Base-by-base conservation (phyloP, 2,113 vertebrate genomes). In the Arenaria interpres region DNA sequence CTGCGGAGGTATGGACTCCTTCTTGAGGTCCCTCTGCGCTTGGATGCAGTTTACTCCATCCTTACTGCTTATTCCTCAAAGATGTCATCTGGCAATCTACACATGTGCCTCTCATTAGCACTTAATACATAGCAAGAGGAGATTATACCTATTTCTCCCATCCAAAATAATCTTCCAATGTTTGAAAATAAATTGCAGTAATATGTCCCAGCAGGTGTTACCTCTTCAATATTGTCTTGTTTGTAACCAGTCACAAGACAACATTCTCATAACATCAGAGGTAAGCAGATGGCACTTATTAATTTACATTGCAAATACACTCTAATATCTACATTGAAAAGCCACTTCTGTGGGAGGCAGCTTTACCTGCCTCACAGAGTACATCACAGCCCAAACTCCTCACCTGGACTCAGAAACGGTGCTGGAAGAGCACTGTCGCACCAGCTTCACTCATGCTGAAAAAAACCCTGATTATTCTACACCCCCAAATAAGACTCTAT, bases 211-310 rank as follows among this genome's bases (percentile, higher is more conserved):
- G 96, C 97, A 97, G 97, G 97, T 97, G 97, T 83, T 95, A 89
- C 94, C 95, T 97, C 96, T 62, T 88, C 94, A 93, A 33, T 97
- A 90, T 97, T 96, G 97, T 95, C 92, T 97, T 96, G 96, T 97
- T 97, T 97, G 89, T 57, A 92, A 94, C 96, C 95, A 59, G 33
- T 32, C 95, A 91, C 84, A 45, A 96, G 96, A 95, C 90, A 97
- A 97, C 94, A 95, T 93, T 96, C 96, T 88, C 92, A 91, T 20
- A 95, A 94, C 96, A 90, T 63, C 66, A 48, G 92, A 97, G 96
- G 95, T 97, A 95, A 97, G 94, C 97, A 97, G 97, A 97, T 97
- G 97, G 97, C 69, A 68, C 80, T 94, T 96, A 96, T 92, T 97
- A 95, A 97, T 97, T 96, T 85, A 59, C 91, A 95, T 54, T 18